These are phyloP conservation scores for Achroia grisella DNA, from an alignment of 1,140 invertebrate species.

Conservation along the genomic window DNA sequence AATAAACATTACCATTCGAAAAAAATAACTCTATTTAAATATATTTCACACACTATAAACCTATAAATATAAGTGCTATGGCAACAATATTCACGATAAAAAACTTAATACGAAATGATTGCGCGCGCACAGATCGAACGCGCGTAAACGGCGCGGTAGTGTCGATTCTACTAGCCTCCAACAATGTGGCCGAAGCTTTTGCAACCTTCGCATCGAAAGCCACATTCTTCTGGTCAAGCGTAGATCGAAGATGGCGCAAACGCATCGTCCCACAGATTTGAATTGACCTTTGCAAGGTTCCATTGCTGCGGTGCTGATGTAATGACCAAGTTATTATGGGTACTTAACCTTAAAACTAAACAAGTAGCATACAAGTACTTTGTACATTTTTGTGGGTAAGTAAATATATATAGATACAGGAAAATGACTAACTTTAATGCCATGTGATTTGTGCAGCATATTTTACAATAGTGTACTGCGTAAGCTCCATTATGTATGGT, in stretches of 20 bases:
- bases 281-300: conserved; percentile 48
- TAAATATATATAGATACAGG: background rate
- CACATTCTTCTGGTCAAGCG: conserved; percentile 65
- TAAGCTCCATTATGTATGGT: too few species aligned
- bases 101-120: conserved; percentile 14
- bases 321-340: too few species aligned
- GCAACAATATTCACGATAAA: background rate
- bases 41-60: too few species aligned
- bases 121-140: conserved; percentile 27
- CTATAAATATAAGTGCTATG: too few species aligned
- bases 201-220: conserved; percentile 67
- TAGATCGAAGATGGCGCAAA: conserved; percentile 51
- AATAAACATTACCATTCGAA: too few species aligned
- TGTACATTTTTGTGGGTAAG: too few species aligned
- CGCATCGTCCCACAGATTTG: conserved; percentile 26
- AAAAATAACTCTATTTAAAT: too few species aligned
- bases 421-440: too few species aligned
- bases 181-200: conserved; percentile 57
- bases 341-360: too few species aligned
- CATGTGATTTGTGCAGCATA: too few species aligned
- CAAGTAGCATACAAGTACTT: too few species aligned
- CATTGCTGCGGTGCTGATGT: conserved; percentile 3
- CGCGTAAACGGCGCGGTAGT: conserved; percentile 43
- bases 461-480: background rate
- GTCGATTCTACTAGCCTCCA: conserved; percentile 44